Percentiles rank a stretch among this genome's conserved stretches.
These are phyloP conservation scores for Caenorhabditis uteleia DNA, from an alignment of 2,888 invertebrate genomes.

Conservation along the genomic window DNA sequence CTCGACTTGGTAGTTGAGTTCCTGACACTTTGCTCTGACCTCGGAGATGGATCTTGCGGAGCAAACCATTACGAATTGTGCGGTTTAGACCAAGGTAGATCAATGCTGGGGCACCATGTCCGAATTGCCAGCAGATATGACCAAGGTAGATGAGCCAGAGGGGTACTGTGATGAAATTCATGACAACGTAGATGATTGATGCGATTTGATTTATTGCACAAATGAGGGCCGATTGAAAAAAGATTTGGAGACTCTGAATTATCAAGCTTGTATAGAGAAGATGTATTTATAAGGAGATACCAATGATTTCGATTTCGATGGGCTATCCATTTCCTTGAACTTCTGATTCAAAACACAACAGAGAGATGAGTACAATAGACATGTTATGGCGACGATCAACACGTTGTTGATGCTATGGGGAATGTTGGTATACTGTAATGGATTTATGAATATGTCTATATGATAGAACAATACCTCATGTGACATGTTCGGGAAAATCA, in stretches of 20 bases:
- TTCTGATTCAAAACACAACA: constrained; percentile 16
- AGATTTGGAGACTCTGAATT: constrained; percentile 25
- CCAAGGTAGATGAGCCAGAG: constrained; percentile 26
- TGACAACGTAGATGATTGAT: constrained; percentile 34
- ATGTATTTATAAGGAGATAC: too few species aligned
- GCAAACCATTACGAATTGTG: constrained; percentile 16
- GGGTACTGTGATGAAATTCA: constrained; percentile 31
- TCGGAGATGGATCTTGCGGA: too few species aligned
- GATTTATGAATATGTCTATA: background rate
- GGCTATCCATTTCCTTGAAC: background rate
- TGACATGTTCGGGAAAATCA: constrained; percentile 16
- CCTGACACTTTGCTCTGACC: too few species aligned
- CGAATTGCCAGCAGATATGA: constrained; percentile 30
- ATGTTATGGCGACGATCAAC: constrained; percentile 26
- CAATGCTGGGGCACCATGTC: constrained; percentile 28
- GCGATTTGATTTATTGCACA: constrained; percentile 28
- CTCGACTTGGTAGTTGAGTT: too few species aligned
- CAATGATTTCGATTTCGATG: too few species aligned
- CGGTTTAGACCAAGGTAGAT: constrained; percentile 17
- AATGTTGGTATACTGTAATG: constrained; percentile 26
- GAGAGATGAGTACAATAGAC: constrained; percentile 18
- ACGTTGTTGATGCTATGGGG: constrained; percentile 32
- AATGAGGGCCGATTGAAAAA: constrained; percentile 35
- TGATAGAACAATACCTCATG: constrained; percentile 5
- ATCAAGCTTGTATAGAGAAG: too few species aligned